A percentile compares a stretch with the other conserved stretches of the same genome.
phyloP scores from a whole-genome alignment of 2,888 invertebrate species.

The Sympetrum striolatum region DNA sequence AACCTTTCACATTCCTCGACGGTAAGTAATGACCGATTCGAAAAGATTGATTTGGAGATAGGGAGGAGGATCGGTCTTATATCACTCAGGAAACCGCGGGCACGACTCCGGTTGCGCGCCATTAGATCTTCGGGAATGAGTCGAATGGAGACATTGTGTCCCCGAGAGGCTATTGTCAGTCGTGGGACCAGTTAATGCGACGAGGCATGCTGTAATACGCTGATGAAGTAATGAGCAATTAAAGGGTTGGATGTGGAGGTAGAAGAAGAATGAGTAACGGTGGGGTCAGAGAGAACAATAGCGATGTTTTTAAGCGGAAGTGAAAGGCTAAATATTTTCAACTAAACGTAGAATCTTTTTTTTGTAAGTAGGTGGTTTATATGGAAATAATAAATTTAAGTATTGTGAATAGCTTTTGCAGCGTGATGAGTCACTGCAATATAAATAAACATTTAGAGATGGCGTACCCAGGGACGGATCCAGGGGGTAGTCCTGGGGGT shows the following conservation, averaged over 20 bases:
- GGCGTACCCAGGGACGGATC: no score
- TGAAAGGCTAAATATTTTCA: no score
- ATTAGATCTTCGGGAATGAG: not conserved
- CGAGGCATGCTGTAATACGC: not conserved
- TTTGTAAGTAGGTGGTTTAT: no score
- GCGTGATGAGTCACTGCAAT: no score
- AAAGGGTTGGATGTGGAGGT: not conserved
- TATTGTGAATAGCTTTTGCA: no score
- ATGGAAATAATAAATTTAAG: no score
- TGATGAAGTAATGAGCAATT: not conserved
- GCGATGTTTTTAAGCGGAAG: no score
- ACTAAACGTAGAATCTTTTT: no score
- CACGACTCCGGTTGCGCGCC: not conserved
- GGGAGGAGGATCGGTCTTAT: not conserved
- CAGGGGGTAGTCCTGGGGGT: no score
- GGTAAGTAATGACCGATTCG: not conserved
- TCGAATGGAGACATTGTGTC: not conserved
- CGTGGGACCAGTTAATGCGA: not conserved
- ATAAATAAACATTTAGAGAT: no score
- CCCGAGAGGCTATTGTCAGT: not conserved
- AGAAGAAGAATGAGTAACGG: not conserved
- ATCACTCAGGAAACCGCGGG: not conserved
- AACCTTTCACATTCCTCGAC: not conserved
- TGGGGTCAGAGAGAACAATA: no score
- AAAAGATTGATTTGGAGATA: not conserved